phyloP scores from a whole-genome alignment of 2,797 vertebrate genomes.

The Gobionotothen gibberifrons region DNA sequence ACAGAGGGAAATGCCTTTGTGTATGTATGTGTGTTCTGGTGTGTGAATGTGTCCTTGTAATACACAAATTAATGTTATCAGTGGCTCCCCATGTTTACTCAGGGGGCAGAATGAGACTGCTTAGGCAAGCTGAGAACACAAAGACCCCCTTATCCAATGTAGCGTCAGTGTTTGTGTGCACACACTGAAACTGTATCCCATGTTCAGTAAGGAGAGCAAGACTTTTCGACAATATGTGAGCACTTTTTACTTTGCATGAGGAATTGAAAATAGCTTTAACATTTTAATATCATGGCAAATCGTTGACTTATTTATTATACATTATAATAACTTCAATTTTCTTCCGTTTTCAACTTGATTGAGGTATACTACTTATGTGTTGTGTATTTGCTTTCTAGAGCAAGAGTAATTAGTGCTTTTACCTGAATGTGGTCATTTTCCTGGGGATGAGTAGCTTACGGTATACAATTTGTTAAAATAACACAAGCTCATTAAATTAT shows the following conservation, averaged over 20 bases:
- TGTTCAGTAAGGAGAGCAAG: conserved; percentile 8
- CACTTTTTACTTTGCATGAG: background rate
- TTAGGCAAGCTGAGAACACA: conserved; percentile 74
- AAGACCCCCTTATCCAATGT: conserved; percentile 58
- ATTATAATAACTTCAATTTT: background rate
- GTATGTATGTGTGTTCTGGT: conserved; percentile 25
- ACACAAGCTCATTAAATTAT: background rate
- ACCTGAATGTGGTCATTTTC: background rate
- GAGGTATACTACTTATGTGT: background rate
- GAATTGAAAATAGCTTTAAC: background rate
- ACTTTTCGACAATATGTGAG: conserved; percentile 1
- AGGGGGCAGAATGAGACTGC: conserved; percentile 68
- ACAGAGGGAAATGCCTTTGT: conserved; percentile 31
- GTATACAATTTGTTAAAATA: background rate
- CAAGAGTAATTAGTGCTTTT: background rate
- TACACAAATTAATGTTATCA: conserved; percentile 79
- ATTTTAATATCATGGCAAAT: background rate
- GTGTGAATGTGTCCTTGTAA: conserved; percentile 63
- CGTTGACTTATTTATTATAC: background rate
- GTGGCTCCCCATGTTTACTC: conserved; percentile 75
- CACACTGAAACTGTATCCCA: conserved; percentile 13
- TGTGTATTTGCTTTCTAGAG: background rate
- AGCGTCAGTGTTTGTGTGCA: conserved; percentile 55
- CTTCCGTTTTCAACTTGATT: background rate
- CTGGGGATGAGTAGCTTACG: background rate